Evolutionary conservation across 2,888 invertebrate genomes (phyloP), one percentile per base, ranked within the genome.

Genomic region (Lasiommata megera): DNA sequence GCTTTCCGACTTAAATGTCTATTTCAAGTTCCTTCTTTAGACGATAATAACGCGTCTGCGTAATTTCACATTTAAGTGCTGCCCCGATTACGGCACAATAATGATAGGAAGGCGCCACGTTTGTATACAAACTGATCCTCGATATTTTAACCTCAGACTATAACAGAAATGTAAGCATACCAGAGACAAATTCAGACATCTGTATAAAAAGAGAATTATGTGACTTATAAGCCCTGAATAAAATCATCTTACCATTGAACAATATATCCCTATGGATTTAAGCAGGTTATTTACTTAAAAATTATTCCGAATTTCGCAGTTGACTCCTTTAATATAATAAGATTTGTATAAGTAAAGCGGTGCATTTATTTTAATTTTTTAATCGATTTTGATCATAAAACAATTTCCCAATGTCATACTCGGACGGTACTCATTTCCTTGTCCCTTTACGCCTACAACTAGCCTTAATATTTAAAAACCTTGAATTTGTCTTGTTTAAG

Each of bases 11-110:
- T 63, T 51, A 56, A 56, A 61, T 63, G 57, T 65, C 72, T 57
- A 54, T 54, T 53, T 71, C 64, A 59, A 63, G 60, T 58, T 63
- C 56, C 65, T 66, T 59, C 63, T 62, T 65, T 18, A 38, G 47
- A 37, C 67, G 61, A 67, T 67, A 67, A 67, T 63, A 60, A 67
- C 67, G 67, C 65, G 73, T 76, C 77, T 80, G 79, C 62, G 70
- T 75, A 71, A 71, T 73, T 72, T 75, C 78, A 81, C 77, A 73
- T 67, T 73, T 67, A 66, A 82, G 79, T 79, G 82, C 72, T 69
- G 75, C 63, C 77, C 80, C 74, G 70, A 79, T 82, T 81, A 68
- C 60, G 34, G 51, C 14, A 29, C 43, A 43, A 23, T 58, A 51
- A 60, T 53, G 57, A 58, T 60, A 55, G 58, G 56, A 51, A 56